A percentile compares a stretch with the other conserved stretches of the same genome.
These are phyloP conservation scores for Saturnia japonica DNA, from an alignment of 2,888 invertebrate genomes.

Conservation along the genomic window DNA sequence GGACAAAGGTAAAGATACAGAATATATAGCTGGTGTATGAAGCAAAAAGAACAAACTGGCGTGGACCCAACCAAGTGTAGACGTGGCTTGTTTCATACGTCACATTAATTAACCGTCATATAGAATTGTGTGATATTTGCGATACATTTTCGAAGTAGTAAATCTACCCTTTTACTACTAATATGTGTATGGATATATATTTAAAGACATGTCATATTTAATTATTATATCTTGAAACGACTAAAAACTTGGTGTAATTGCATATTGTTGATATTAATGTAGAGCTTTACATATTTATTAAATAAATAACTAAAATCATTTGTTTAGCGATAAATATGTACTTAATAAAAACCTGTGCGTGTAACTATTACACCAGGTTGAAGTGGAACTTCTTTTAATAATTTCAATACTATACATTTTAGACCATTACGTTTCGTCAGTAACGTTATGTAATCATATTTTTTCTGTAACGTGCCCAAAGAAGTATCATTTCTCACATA, in stretches of 20 bases:
- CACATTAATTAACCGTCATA: conserved; percentile 76
- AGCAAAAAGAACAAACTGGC: conserved; percentile 74
- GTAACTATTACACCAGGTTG: no score
- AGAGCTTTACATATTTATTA: background rate
- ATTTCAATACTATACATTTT: no score
- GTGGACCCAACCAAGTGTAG: conserved; percentile 70
- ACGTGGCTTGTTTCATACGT: conserved; percentile 68
- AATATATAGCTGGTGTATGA: conserved; percentile 47
- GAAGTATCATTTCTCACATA: no score
- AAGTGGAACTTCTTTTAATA: no score
- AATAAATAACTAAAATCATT: background rate
- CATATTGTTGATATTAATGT: background rate
- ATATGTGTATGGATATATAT: conserved; percentile 35
- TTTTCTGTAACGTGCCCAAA: no score
- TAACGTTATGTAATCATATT: no score
- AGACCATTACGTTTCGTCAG: no score
- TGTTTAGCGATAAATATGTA: background rate
- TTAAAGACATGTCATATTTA: no score
- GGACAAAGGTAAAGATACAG: conserved; percentile 17
- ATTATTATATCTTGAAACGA: background rate
- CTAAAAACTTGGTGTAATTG: background rate
- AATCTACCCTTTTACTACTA: conserved; percentile 37
- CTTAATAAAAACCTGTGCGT: no score
- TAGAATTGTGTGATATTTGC: conserved; percentile 58
- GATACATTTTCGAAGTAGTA: conserved; percentile 38